Evolutionary conservation across 2,797 vertebrate genomes (phyloP).

Genomic region (Coregonus sp.): DNA sequence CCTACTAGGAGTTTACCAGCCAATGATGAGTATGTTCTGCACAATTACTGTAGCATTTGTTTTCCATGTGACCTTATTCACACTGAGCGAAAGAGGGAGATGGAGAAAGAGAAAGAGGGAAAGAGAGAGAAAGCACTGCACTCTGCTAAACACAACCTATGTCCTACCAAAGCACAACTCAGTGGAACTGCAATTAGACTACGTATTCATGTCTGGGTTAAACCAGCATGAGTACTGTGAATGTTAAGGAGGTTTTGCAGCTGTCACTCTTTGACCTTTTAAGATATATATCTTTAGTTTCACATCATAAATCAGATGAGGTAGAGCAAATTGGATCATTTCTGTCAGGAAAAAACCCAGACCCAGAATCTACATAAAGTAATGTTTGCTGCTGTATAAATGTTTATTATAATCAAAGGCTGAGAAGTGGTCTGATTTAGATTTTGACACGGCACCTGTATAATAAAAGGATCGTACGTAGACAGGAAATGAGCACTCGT

Average conservation of each 20-base stretch:
- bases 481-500: constrained; percentile 51
- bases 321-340: neutral
- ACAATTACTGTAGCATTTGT: constrained; percentile 28
- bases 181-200: neutral
- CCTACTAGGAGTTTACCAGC: constrained; percentile 18
- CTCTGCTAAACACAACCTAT: neutral
- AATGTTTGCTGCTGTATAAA: neutral
- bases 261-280: neutral
- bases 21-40: constrained; percentile 31
- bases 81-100: constrained; percentile 13
- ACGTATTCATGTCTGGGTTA: constrained; percentile 29
- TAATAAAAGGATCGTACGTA: constrained; percentile 31
- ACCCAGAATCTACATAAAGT: neutral
- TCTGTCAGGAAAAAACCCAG: neutral
- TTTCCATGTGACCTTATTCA: constrained; percentile 47
- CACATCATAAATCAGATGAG: neutral
- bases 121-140: constrained; percentile 34
- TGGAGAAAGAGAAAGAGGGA: neutral
- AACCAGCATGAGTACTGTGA: constrained; percentile 42
- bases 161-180: neutral
- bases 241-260: constrained; percentile 16
- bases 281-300: neutral
- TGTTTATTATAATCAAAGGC: neutral
- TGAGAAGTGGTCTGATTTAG: neutral
- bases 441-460: constrained; percentile 27